Evolutionary conservation across 2,113 vertebrate species (phyloP).

Genomic region (Sitta europaea): DNA sequence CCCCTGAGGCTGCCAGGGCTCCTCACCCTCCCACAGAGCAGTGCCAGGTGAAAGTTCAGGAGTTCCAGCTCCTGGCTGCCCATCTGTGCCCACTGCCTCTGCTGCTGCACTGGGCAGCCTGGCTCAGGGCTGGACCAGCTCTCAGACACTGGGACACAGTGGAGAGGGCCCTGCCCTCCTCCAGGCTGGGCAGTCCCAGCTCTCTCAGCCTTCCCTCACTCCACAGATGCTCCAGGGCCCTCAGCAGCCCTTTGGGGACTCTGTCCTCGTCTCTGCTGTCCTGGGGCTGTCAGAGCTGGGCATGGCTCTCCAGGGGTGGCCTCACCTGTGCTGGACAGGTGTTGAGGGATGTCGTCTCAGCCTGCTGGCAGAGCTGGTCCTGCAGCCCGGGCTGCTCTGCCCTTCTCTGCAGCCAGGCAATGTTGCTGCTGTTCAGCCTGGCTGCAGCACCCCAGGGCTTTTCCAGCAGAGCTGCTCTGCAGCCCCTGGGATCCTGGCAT

Average conservation of each 20-base stretch:
- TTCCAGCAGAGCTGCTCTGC: not conserved
- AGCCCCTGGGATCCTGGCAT: not conserved
- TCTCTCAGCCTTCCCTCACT: not conserved
- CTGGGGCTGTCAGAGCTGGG: not conserved
- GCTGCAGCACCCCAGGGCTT: too few species aligned
- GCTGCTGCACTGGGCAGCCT: not conserved
- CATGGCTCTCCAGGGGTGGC: not conserved
- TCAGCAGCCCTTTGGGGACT: not conserved
- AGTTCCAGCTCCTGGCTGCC: not conserved
- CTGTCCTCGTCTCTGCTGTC: not conserved
- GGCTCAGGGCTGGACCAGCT: fast-evolving
- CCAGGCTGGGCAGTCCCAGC: not conserved
- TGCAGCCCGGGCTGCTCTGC: not conserved
- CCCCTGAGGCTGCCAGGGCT: not conserved
- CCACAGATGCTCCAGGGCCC: not conserved
- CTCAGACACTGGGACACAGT: fast-evolving
- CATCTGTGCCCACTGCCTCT: fast-evolving
- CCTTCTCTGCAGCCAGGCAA: not conserved
- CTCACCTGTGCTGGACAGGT: not conserved
- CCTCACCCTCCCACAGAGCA: not conserved
- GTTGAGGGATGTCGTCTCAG: not conserved
- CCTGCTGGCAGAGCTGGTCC: not conserved
- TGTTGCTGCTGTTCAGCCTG: fast-evolving
- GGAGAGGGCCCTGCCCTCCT: not conserved
- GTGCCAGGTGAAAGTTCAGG: too few species aligned